phyloP scores from a whole-genome alignment of 2,797 vertebrate species.

The Diglossa cyanea region DNA sequence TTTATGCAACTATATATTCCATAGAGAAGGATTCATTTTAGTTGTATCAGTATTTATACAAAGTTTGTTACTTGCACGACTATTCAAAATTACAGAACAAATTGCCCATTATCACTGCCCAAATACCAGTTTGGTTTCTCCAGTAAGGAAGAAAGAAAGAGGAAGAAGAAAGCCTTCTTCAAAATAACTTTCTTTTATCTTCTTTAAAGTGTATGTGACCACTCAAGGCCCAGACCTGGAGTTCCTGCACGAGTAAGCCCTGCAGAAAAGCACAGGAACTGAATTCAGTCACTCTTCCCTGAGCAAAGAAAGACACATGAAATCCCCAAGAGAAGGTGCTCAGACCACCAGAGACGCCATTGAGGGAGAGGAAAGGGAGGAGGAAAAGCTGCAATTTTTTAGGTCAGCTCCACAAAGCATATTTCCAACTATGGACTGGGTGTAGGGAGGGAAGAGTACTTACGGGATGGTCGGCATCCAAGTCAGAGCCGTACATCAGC shows the following conservation, averaged over 20 bases:
- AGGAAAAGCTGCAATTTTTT: neutral
- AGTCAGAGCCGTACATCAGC: conserved; percentile 94
- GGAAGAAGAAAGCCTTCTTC: neutral
- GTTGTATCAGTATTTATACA: neutral
- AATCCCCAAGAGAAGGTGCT: neutral
- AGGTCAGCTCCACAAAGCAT: neutral
- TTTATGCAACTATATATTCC: neutral
- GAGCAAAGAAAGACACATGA: neutral
- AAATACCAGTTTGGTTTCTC: neutral
- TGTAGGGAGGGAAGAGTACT: neutral
- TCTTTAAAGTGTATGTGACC: rapidly evolving
- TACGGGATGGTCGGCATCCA: conserved; percentile 97
- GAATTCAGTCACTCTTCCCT: neutral
- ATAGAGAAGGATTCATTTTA: neutral
- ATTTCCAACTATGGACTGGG: neutral
- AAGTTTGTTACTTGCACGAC: neutral
- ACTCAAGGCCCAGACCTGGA: neutral
- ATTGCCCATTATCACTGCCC: neutral
- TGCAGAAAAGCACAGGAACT: neutral
- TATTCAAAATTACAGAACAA: neutral
- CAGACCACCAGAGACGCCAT: rapidly evolving
- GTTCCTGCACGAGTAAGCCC: neutral
- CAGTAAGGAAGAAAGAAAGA: neutral
- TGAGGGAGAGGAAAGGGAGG: neutral
- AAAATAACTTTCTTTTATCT: neutral